These are phyloP conservation scores for Cryptocheilus praepositus DNA, from an alignment of 2,888 invertebrate species.

Conservation along the genomic window DNA sequence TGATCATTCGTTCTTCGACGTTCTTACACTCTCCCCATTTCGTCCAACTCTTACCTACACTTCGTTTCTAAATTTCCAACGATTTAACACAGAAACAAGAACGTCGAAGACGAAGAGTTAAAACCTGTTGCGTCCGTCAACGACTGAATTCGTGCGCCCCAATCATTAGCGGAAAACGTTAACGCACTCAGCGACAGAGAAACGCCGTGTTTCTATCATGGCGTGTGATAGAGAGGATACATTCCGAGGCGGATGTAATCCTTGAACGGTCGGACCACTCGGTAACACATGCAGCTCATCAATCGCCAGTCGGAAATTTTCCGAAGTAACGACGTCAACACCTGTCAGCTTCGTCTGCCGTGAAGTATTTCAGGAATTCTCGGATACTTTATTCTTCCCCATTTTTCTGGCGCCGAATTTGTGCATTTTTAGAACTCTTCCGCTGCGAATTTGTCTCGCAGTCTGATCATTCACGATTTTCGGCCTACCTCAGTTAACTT, in stretches of 20 bases:
- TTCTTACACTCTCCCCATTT: not conserved
- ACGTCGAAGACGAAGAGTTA: slow-evolving; percentile 35
- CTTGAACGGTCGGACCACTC: too few species aligned
- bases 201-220: not conserved
- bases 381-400: not conserved
- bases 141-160: slow-evolving; percentile 23
- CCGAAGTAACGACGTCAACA: not conserved
- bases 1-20: too few species aligned
- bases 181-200: not conserved
- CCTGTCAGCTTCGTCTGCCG: not conserved
- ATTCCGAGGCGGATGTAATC: not conserved
- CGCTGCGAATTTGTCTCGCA: too few species aligned
- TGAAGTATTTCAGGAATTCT: not conserved
- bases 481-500: too few species aligned
- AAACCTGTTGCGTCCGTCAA: slow-evolving; percentile 59
- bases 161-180: slow-evolving; percentile 43
- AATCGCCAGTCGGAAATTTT: not conserved
- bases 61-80: slow-evolving; percentile 28
- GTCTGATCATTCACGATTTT: too few species aligned
- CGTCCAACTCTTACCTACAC: slow-evolving; percentile 10
- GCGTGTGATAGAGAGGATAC: slow-evolving; percentile 1
- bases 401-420: too few species aligned
- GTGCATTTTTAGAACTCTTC: too few species aligned
- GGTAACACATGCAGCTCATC: too few species aligned
- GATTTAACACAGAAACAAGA: slow-evolving; percentile 31